Evolutionary conservation across 2,888 invertebrate species (phyloP), one percentile per base, ranked within the genome.

Genomic region (Sepiola atlantica): DNA sequence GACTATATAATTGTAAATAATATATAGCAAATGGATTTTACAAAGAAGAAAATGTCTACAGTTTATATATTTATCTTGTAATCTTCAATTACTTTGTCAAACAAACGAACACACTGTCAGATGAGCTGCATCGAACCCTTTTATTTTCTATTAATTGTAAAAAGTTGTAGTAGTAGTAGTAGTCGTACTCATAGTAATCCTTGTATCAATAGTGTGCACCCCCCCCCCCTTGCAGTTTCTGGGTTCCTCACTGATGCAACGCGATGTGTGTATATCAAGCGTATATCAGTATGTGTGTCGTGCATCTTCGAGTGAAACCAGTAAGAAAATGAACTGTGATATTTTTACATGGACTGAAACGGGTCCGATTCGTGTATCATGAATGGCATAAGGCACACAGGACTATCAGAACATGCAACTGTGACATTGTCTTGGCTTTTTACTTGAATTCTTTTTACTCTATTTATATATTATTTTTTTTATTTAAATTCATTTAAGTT

Each of bases 111-210:
- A n/a, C n/a, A 14, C 77, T 77, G 32, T 16, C 77, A 77, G 77
- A n/a, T 77, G 77, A 77, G 77, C 77, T 77, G n/a, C 77, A 32
- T 77, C n/a, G n/a, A 77, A n/a, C 77, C 77, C n/a, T 77, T 77
- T 45, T 45, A 45, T 45, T 45, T 77, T 77, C 77, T 18, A 21
- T 77, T 77, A 77, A 77, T 77, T n/a, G 77, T 77, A n/a, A 77
- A 77, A 77, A 2, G 45, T 45, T 45, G 8, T 8, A 45, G 45
- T 45, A 45, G 45, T 45, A 45, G 77, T 77, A 77, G 77, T 55
- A 55, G 57, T 77, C 16, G n/a, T 77, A 77, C 77, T 77, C n/a
- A 77, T 32, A 77, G 77, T 32, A 16, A 77, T 77, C 77, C n/a
- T 77, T 2, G n/a, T n/a, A 77, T 77, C 77, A 77, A n/a, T 77